Evolutionary conservation across 2,888 invertebrate genomes (phyloP).

Genomic region (Embidobia sp.): DNA sequence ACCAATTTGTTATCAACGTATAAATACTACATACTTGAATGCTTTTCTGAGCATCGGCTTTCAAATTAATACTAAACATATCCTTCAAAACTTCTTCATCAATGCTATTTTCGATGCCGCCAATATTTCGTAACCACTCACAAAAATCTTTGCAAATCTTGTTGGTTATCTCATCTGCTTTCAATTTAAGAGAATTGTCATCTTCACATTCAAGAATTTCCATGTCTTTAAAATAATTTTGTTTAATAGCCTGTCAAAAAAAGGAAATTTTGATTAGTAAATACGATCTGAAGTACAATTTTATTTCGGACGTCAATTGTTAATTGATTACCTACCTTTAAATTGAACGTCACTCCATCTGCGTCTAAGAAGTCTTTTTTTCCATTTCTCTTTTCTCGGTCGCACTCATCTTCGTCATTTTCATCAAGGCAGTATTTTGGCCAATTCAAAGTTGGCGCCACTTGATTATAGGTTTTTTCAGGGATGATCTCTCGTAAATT

Average conservation of each 20-base stretch:
- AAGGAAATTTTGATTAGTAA: background rate
- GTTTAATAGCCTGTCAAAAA: constrained; percentile 17
- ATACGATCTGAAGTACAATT: background rate
- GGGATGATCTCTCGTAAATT: constrained; percentile 69
- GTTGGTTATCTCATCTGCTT: constrained; percentile 72
- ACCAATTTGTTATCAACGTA: no score
- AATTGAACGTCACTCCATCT: background rate
- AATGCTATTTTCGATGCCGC: constrained; percentile 82
- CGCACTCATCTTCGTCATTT: background rate
- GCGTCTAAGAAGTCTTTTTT: constrained; percentile 2
- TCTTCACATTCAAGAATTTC: background rate
- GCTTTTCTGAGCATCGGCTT: constrained; percentile 74
- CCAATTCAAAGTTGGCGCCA: constrained; percentile 30
- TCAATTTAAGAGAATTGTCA: constrained; percentile 68
- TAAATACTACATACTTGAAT: constrained; percentile 70
- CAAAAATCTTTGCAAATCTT: constrained; percentile 83
- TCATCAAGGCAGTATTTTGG: constrained; percentile 8
- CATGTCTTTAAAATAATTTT: constrained; percentile 29
- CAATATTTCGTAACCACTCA: constrained; percentile 83
- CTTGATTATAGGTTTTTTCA: constrained; percentile 26
- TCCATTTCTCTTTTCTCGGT: background rate
- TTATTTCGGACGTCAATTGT: constrained; percentile 4
- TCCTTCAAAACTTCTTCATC: constrained; percentile 83
- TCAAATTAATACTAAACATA: constrained; percentile 83
- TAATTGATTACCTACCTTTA: constrained; percentile 32